These are phyloP conservation scores for Deilephila elpenor DNA, from an alignment of 2,888 invertebrate species.

Conservation along the genomic window DNA sequence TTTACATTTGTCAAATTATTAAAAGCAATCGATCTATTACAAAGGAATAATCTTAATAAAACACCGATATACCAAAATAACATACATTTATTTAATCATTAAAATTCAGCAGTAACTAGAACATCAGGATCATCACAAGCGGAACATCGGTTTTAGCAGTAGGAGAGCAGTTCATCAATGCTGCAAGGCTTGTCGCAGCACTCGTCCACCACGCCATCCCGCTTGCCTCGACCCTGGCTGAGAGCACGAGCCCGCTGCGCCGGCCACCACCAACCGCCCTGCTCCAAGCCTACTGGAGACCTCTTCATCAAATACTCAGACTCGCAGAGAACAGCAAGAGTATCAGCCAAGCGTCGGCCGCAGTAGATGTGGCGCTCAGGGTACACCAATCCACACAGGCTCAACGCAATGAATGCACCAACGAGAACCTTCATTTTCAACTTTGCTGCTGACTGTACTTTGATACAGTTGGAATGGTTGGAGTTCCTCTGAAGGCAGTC, in stretches of 20 bases:
- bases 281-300: neutral
- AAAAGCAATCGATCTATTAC: no score
- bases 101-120: neutral
- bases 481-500: neutral
- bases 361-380: conserved; percentile 13
- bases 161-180: conserved; percentile 14
- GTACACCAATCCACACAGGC: neutral
- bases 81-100: neutral
- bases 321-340: conserved; percentile 1
- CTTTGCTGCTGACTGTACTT: neutral
- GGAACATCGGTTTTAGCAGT: neutral
- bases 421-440: neutral
- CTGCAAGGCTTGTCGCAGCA: conserved; percentile 32
- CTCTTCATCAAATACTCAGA: conserved; percentile 11
- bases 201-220: conserved; percentile 2
- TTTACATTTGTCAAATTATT: no score
- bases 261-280: conserved; percentile 21
- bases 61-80: neutral
- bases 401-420: neutral
- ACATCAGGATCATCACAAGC: neutral
- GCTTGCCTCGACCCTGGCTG: neutral
- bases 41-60: neutral
- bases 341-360: conserved; percentile 11
- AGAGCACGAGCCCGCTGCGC: neutral
- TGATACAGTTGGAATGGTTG: no score